Conservation (phyloP, 2,888 invertebrate species). For the Agonopterix arenella region DNA sequence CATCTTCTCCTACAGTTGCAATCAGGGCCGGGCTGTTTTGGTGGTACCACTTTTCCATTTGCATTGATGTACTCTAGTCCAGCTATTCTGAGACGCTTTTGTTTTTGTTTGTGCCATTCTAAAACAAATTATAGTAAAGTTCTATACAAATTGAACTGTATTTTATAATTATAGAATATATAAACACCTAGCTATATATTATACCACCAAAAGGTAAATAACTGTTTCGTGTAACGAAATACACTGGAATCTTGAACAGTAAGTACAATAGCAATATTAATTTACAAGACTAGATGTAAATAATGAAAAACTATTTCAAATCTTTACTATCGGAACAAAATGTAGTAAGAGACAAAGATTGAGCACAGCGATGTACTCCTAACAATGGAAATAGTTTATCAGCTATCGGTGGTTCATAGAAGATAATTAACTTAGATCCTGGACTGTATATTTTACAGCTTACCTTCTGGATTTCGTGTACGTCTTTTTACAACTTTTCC, state of each 20-base stretch:
- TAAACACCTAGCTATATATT: background rate
- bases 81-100: slow-evolving; percentile 72
- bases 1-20: slow-evolving; percentile 73
- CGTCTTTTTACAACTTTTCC: slow-evolving; percentile 70
- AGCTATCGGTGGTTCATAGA: background rate
- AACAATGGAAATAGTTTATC: slow-evolving; percentile 18
- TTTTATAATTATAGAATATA: slow-evolving; percentile 13
- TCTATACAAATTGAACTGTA: background rate
- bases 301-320: background rate
- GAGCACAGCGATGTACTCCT: slow-evolving; percentile 21
- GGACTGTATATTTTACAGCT: slow-evolving; percentile 17
- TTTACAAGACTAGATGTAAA: too few species aligned
- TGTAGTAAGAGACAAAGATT: slow-evolving; percentile 67
- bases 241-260: too few species aligned
- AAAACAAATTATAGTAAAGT: slow-evolving; percentile 21
- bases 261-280: too few species aligned
- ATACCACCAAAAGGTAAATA: background rate
- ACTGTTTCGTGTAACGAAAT: background rate
- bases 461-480: slow-evolving; percentile 69
- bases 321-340: slow-evolving; percentile 40
- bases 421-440: slow-evolving; percentile 8
- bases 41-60: slow-evolving; percentile 75
- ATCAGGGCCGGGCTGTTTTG: slow-evolving; percentile 71
- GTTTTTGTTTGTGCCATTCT: slow-evolving; percentile 79
- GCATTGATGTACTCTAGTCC: slow-evolving; percentile 75